Evolutionary conservation across 2,797 vertebrate species (phyloP).

Genomic region (Pipistrellus kuhlii): DNA sequence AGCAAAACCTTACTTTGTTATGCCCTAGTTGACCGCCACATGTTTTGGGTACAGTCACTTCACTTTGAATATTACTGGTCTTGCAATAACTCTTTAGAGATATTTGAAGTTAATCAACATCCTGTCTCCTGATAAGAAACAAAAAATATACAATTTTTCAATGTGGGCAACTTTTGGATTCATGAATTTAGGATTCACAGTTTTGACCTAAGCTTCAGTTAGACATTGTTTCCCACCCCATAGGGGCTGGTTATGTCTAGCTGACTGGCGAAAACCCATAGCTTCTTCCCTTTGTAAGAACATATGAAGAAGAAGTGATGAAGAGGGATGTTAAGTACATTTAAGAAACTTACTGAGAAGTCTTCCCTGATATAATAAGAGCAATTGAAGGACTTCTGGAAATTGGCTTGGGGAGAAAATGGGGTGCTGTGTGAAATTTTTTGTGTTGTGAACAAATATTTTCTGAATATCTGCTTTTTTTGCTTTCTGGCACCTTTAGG

Average conservation of each 20-base stretch:
- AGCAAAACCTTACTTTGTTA: not conserved
- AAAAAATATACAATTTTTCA: not conserved
- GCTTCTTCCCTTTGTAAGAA: not conserved
- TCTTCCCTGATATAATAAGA: not conserved
- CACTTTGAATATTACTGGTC: not conserved
- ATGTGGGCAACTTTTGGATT: not conserved
- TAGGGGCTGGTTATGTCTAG: not conserved
- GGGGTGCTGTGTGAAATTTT: not conserved
- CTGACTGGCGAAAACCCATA: not conserved
- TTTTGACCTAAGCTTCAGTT: not conserved
- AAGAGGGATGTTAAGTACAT: not conserved
- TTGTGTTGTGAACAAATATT: not conserved
- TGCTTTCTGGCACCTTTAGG: constrained; percentile 14
- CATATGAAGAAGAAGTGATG: not conserved
- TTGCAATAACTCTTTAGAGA: not conserved
- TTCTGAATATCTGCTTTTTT: not conserved
- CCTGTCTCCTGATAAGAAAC: not conserved
- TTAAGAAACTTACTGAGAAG: not conserved
- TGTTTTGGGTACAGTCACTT: not conserved
- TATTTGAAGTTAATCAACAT: not conserved
- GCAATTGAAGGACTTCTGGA: not conserved
- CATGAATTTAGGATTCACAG: not conserved
- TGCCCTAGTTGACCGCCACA: not conserved
- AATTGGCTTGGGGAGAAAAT: not conserved
- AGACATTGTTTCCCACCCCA: not conserved